These are phyloP conservation scores for Scaptomyza pallida DNA, from an alignment of 1,140 invertebrate species.

Conservation along the genomic window DNA sequence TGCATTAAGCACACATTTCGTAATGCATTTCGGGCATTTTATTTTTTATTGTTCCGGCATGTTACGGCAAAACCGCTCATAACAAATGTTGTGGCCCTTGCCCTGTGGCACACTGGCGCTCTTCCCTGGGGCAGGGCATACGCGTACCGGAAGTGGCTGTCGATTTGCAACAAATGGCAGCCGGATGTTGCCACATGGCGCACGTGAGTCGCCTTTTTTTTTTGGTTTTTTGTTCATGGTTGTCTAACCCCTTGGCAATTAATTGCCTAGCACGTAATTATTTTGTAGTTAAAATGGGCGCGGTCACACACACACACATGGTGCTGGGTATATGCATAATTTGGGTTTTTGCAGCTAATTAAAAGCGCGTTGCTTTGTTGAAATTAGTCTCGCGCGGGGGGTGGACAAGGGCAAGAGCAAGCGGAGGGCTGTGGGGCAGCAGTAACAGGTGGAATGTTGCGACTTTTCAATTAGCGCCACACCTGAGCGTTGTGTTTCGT, in stretches of 20 bases:
- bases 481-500: conserved; percentile 10
- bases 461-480: conserved; percentile 60
- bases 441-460: conserved; percentile 52
- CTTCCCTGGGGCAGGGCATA: conserved; percentile 1
- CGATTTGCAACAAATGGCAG: conserved; percentile 78
- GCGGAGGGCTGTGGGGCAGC: not conserved
- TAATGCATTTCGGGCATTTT: conserved; percentile 39
- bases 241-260: conserved; percentile 75
- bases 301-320: conserved; percentile 18
- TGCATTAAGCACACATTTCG: conserved; percentile 47
- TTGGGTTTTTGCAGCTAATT: conserved; percentile 79
- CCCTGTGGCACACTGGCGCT: not conserved
- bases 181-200: conserved; percentile 78
- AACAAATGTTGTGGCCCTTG: conserved; percentile 51
- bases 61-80: conserved; percentile 55
- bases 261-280: conserved; percentile 80
- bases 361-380: conserved; percentile 68
- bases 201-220: conserved; percentile 49
- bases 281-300: conserved; percentile 79
- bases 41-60: conserved; percentile 25
- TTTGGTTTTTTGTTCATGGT: too few relatives aligned
- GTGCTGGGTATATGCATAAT: conserved; percentile 62
- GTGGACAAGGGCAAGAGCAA: not conserved
- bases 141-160: conserved; percentile 74
- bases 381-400: conserved; percentile 49